A percentile compares a stretch with the other conserved stretches of the same genome.
Evolutionary conservation across 2,797 vertebrate species (phyloP).

Genomic region (Eremophila alpestris): DNA sequence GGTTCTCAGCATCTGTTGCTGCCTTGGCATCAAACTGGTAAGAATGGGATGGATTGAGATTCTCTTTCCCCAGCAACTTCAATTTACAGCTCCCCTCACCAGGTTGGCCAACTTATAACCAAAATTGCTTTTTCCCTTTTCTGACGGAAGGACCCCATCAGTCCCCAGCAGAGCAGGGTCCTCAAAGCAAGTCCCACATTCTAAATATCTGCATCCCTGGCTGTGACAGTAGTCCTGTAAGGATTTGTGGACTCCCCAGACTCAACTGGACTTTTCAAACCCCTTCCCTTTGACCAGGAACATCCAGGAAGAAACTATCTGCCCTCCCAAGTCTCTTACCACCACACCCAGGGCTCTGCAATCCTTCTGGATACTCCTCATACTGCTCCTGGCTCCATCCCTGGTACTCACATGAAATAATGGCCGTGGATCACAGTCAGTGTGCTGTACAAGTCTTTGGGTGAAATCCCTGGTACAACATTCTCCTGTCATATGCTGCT

Average conservation of each 20-base stretch:
- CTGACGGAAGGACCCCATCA: neutral
- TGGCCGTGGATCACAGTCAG: neutral
- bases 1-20: neutral
- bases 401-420: neutral
- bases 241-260: neutral
- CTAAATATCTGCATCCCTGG: neutral
- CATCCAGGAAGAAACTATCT: neutral
- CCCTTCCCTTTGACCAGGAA: neutral
- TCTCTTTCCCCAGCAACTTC: neutral
- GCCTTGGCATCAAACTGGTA: neutral
- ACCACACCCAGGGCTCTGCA: neutral
- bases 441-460: too few species aligned
- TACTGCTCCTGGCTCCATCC: neutral
- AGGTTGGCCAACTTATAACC: neutral
- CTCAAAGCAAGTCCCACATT: neutral
- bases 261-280: neutral
- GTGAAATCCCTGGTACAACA: neutral
- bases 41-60: neutral
- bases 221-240: neutral
- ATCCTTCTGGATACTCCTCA: neutral
- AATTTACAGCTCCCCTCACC: rapidly evolving
- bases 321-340: neutral
- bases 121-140: neutral
- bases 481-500: neutral
- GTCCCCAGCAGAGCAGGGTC: neutral